These are phyloP conservation scores for Chalcosyrphus nemorum DNA, from an alignment of 2,888 invertebrate genomes.

Conservation along the genomic window DNA sequence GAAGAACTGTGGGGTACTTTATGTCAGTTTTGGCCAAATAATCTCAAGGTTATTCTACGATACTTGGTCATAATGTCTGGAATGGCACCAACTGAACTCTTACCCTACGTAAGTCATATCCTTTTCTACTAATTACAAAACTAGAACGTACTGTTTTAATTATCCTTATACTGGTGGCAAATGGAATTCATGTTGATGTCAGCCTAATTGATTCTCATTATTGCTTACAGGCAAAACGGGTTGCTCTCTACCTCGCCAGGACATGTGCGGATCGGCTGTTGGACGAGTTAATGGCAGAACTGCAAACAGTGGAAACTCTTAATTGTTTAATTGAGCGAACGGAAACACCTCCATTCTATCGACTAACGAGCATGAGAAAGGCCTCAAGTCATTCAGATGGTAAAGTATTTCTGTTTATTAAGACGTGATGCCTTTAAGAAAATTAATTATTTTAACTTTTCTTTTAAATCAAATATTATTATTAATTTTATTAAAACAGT, in stretches of 20 bases:
- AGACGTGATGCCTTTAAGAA: not conserved
- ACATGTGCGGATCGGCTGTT: slow-evolving; percentile 95
- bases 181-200: not conserved
- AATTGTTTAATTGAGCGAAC: slow-evolving; percentile 98
- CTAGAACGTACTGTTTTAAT: not conserved
- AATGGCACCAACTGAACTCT: slow-evolving; percentile 96
- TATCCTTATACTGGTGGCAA: not conserved
- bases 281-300: slow-evolving; percentile 98
- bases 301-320: slow-evolving; percentile 97
- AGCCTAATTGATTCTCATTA: slow-evolving; percentile 43
- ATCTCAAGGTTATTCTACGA: slow-evolving; percentile 97
- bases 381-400: slow-evolving; percentile 92
- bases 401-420: slow-evolving; percentile 54
- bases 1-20: slow-evolving; percentile 98
- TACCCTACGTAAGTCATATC: slow-evolving; percentile 91
- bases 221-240: slow-evolving; percentile 92
- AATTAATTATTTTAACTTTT: not conserved
- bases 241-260: slow-evolving; percentile 95
- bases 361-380: slow-evolving; percentile 95
- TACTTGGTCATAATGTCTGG: slow-evolving; percentile 98
- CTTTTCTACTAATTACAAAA: not conserved
- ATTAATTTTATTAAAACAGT: too few relatives aligned
- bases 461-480: too few relatives aligned
- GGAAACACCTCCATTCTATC: slow-evolving; percentile 98
- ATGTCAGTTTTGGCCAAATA: slow-evolving; percentile 98